These are phyloP conservation scores for Paramormyrops kingsleyae DNA, from an alignment of 2,113 vertebrate species.

Conservation along the genomic window DNA sequence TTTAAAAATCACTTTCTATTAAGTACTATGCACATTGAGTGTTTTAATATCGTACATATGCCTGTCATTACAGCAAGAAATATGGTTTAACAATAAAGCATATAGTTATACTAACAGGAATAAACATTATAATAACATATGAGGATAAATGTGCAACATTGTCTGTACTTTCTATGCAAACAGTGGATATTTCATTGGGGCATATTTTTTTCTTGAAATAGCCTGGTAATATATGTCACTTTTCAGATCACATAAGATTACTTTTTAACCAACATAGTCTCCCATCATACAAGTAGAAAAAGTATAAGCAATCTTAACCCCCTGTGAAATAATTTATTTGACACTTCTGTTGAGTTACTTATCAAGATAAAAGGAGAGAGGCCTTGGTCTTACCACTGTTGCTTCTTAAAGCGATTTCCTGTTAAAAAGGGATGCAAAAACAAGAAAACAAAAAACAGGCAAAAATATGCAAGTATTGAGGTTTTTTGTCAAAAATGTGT, in stretches of 20 bases:
- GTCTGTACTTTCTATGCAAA: background rate
- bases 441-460: background rate
- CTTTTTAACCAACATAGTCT: background rate
- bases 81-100: background rate
- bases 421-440: conserved; percentile 34
- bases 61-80: background rate
- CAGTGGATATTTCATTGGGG: background rate
- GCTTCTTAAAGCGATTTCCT: conserved; percentile 43
- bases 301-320: background rate
- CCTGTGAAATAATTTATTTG: background rate
- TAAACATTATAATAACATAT: background rate
- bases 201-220: background rate
- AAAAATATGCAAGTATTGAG: background rate
- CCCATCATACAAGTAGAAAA: background rate
- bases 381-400: conserved; percentile 33
- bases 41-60: background rate
- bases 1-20: background rate
- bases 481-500: background rate
- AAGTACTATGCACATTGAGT: background rate
- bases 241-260: background rate
- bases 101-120: background rate
- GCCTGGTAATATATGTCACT: background rate
- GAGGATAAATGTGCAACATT: background rate
- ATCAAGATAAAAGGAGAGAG: conserved; percentile 31
- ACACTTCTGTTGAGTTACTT: background rate